Conservation (phyloP, 2,113 vertebrate species). For the Myocastor coypus region DNA sequence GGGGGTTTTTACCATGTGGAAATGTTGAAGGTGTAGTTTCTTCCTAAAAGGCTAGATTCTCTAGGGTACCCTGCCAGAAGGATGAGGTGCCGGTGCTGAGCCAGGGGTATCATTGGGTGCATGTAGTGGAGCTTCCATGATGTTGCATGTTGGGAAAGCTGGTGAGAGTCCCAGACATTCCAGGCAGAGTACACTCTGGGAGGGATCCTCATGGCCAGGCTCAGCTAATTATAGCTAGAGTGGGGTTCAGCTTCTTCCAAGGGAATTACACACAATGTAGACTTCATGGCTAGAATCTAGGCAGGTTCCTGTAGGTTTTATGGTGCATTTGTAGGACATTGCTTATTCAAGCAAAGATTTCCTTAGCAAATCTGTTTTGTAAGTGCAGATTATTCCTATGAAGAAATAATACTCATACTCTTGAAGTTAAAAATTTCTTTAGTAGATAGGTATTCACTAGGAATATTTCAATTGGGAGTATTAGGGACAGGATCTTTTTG, state of each 20-base stretch:
- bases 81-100: too few species aligned
- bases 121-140: background rate
- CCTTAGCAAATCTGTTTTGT: slow-evolving; percentile 48
- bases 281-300: slow-evolving; percentile 31
- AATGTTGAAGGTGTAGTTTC: background rate
- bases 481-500: background rate
- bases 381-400: slow-evolving; percentile 15
- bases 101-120: too few species aligned
- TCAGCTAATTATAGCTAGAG: background rate
- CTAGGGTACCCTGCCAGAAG: background rate
- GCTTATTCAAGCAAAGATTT: slow-evolving; percentile 28
- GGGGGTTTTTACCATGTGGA: background rate
- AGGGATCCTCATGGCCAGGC: too few species aligned
- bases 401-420: slow-evolving; percentile 35
- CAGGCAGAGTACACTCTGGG: background rate
- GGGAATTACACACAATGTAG: background rate
- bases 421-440: slow-evolving; percentile 47
- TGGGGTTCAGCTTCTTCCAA: background rate
- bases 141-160: background rate
- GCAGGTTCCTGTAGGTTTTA: slow-evolving; percentile 9
- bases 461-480: background rate
- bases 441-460: background rate
- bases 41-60: background rate
- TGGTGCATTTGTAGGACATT: slow-evolving; percentile 53
- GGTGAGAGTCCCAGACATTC: background rate